Conservation (phyloP, 2,113 vertebrate genomes). For the Dicentrarchus labrax region DNA sequence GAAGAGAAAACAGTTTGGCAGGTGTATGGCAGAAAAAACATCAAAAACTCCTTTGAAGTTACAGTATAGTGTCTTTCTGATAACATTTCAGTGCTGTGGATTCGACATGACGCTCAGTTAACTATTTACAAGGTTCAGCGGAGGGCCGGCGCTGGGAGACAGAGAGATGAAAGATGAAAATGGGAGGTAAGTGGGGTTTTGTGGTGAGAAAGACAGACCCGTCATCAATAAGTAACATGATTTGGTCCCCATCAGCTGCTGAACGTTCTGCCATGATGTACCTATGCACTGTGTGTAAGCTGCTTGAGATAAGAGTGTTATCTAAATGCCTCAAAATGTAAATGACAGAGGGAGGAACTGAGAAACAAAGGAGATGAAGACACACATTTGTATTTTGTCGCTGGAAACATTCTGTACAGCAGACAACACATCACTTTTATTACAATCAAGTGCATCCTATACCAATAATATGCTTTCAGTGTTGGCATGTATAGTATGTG, state of each 20-base stretch:
- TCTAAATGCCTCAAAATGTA: conserved; percentile 36
- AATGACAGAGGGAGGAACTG: conserved; percentile 23
- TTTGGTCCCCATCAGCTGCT: conserved; percentile 17
- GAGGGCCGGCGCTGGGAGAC: not conserved
- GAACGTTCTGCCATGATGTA: not conserved
- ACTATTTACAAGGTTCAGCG: conserved; percentile 23
- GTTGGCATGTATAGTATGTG: not conserved
- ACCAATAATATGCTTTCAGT: not conserved
- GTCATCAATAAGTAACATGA: conserved; percentile 18
- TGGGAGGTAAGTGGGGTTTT: not conserved
- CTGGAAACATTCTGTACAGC: not conserved
- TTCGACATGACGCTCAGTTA: conserved; percentile 18
- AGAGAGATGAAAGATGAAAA: not conserved
- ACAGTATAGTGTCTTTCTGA: conserved; percentile 44
- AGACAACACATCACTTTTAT: not conserved
- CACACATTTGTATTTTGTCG: not conserved
- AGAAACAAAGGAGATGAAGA: not conserved
- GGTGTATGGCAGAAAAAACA: conserved; percentile 19
- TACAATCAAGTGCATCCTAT: not conserved
- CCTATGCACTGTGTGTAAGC: conserved; percentile 17
- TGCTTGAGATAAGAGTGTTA: conserved; percentile 25
- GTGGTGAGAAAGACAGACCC: not conserved
- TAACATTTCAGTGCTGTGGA: not conserved
- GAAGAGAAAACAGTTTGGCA: conserved; percentile 47
- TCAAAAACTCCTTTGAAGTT: conserved; percentile 58